Conservation (phyloP, 1,140 invertebrate genomes). For the Papilio xuthus region DNA sequence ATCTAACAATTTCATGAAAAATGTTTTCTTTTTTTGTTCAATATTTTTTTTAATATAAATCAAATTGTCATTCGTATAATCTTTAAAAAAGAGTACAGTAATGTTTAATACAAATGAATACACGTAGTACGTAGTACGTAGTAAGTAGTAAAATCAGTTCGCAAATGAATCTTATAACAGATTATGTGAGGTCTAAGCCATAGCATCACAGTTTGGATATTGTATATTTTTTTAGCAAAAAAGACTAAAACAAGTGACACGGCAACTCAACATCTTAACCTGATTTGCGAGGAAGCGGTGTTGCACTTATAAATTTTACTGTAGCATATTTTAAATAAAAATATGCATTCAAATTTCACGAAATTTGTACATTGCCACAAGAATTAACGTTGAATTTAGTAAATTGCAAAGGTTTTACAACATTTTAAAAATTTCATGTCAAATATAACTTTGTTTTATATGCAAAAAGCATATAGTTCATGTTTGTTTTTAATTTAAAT, state of each 20-base stretch:
- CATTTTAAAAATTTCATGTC: conserved; percentile 8
- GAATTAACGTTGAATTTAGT: conserved; percentile 1
- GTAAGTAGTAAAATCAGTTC: too few relatives aligned
- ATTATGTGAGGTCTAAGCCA: neutral
- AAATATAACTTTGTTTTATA: neutral
- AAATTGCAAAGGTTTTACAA: neutral
- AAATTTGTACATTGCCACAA: conserved; percentile 3
- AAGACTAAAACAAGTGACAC: conserved; percentile 1
- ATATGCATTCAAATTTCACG: neutral
- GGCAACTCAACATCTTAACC: conserved; percentile 15
- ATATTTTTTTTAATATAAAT: too few relatives aligned
- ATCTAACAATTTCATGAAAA: too few relatives aligned
- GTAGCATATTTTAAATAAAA: conserved; percentile 8
- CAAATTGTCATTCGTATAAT: too few relatives aligned
- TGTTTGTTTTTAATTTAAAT: neutral
- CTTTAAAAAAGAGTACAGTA: too few relatives aligned
- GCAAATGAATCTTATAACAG: neutral
- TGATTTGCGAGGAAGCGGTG: neutral
- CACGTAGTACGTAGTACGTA: too few relatives aligned
- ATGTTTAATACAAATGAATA: too few relatives aligned
- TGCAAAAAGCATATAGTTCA: neutral
- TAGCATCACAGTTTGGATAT: neutral
- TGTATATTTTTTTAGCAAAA: neutral
- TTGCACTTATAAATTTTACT: conserved; percentile 18
- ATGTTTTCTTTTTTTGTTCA: too few relatives aligned